Percentiles rank a stretch among this genome's conserved stretches.
phyloP scores from a whole-genome alignment of 2,888 invertebrate species.

The Mongoloraphidia duomilia region DNA sequence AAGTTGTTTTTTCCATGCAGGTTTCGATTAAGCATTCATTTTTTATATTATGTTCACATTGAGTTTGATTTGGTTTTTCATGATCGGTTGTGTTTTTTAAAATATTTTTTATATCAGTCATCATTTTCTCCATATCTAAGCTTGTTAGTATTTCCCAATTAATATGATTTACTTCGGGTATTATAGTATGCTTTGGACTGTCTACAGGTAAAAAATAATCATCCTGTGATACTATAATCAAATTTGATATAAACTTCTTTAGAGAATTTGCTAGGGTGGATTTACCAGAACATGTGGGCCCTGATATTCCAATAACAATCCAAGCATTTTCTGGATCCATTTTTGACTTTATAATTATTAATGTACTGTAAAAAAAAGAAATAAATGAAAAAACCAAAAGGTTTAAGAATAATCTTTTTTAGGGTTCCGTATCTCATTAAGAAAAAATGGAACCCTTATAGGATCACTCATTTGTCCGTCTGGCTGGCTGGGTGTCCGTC shows the following conservation, averaged over 20 bases:
- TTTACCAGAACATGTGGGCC: conserved; percentile 76
- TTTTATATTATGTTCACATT: not conserved
- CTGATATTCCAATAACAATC: conserved; percentile 55
- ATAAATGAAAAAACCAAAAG: too few relatives aligned
- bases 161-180: conserved; percentile 48
- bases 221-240: conserved; percentile 53
- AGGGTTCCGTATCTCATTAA: too few relatives aligned
- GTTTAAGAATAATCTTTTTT: too few relatives aligned
- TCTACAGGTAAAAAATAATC: conserved; percentile 54
- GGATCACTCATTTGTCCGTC: too few relatives aligned
- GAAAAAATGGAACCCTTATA: too few relatives aligned
- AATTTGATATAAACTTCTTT: conserved; percentile 27
- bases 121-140: conserved; percentile 59
- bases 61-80: not conserved
- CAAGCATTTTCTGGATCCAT: conserved; percentile 21
- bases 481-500: too few relatives aligned
- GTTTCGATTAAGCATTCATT: not conserved
- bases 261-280: conserved; percentile 52
- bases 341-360: too few relatives aligned
- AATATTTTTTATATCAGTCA: conserved; percentile 37
- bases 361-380: too few relatives aligned
- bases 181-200: conserved; percentile 46
- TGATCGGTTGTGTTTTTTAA: not conserved
- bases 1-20: not conserved
- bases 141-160: conserved; percentile 62